phyloP scores from a whole-genome alignment of 2,888 invertebrate species.

The Nymphalis urticae region DNA sequence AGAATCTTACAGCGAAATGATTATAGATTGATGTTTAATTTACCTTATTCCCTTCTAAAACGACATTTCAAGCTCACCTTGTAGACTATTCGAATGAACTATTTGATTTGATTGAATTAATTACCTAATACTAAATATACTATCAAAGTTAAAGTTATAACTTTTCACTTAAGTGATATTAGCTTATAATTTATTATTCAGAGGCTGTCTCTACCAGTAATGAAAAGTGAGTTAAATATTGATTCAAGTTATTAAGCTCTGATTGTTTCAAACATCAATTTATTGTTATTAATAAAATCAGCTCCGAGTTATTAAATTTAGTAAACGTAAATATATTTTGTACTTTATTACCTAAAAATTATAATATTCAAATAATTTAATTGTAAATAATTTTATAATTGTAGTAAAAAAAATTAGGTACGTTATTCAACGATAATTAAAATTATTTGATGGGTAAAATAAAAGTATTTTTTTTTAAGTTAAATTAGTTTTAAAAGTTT shows the following conservation, averaged over 20 bases:
- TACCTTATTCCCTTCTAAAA: no score
- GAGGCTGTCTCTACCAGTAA: constrained; percentile 1
- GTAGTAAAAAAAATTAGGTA: no score
- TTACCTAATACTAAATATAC: background rate
- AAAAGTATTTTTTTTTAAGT: no score
- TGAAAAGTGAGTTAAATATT: constrained; percentile 8
- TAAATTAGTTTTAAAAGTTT: no score
- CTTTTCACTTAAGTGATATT: background rate
- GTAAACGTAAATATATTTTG: background rate
- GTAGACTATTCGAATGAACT: no score
- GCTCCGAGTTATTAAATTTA: background rate
- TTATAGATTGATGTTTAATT: no score
- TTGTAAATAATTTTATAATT: no score
- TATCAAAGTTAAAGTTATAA: background rate
- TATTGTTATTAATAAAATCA: background rate
- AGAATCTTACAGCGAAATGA: no score
- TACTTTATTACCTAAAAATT: background rate
- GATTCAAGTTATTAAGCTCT: constrained; percentile 1
- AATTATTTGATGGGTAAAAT: no score
- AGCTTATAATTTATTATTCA: background rate
- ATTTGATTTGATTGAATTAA: background rate
- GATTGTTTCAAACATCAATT: background rate
- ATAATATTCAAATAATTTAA: no score
- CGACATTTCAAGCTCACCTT: no score
- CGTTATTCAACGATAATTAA: no score